phyloP scores from a whole-genome alignment of 2,888 invertebrate species.

The Harpalus rubripes region DNA sequence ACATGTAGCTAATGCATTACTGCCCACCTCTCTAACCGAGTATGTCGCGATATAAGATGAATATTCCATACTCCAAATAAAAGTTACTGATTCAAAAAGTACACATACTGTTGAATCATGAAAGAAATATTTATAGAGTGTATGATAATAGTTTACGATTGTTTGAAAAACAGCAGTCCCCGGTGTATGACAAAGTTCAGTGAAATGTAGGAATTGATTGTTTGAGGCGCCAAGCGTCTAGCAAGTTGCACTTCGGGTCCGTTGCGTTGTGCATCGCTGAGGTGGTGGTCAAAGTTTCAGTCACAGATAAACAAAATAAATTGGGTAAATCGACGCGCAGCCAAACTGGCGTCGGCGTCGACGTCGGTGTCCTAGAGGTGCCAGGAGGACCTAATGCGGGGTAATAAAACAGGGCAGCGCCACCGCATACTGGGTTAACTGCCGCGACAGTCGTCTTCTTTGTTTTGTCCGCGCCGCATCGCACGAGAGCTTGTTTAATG shows the following conservation, averaged over 20 bases:
- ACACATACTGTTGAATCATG: not conserved
- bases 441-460: slow-evolving; percentile 47
- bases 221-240: slow-evolving; percentile 73
- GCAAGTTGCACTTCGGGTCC: slow-evolving; percentile 48
- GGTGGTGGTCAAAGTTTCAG: slow-evolving; percentile 63
- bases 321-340: slow-evolving; percentile 62
- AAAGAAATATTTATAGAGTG: slow-evolving; percentile 42
- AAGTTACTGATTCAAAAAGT: no score
- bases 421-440: slow-evolving; percentile 58
- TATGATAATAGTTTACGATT: slow-evolving; percentile 21
- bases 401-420: slow-evolving; percentile 60
- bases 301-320: slow-evolving; percentile 66
- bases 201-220: slow-evolving; percentile 67
- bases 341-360: slow-evolving; percentile 10
- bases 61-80: no score
- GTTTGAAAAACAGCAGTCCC: slow-evolving; percentile 51
- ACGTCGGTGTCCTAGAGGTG: slow-evolving; percentile 8
- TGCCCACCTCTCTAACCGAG: no score
- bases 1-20: no score
- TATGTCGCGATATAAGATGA: no score
- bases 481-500: slow-evolving; percentile 61
- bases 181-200: slow-evolving; percentile 62
- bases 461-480: slow-evolving; percentile 49
- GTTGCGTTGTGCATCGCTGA: slow-evolving; percentile 13
- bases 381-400: slow-evolving; percentile 51